Evolutionary conservation across 2,888 invertebrate genomes (phyloP).

Genomic region (Papilio elwesi): DNA sequence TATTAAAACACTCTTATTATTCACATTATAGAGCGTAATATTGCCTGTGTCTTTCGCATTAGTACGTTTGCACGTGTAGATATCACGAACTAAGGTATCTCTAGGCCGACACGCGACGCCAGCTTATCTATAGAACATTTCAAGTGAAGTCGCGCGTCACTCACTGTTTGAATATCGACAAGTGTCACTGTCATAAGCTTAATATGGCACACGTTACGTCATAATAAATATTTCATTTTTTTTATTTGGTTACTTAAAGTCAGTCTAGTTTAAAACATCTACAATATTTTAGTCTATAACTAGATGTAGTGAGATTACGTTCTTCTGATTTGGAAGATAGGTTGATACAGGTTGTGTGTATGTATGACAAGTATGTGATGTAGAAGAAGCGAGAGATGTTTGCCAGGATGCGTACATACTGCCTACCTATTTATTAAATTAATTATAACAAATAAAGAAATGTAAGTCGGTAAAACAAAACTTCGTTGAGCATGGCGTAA

Average conservation of each 20-base stretch:
- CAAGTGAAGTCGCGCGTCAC: constrained; percentile 77
- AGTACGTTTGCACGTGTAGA: constrained; percentile 42
- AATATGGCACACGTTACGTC: constrained; percentile 18
- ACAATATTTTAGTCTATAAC: neutral
- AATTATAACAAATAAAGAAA: neutral
- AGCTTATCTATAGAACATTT: constrained; percentile 72
- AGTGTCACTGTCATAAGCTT: constrained; percentile 61
- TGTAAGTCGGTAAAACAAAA: neutral
- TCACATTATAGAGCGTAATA: constrained; percentile 19
- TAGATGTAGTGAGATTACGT: neutral
- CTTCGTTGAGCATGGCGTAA: neutral
- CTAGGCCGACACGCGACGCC: constrained; percentile 69
- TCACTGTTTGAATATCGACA: constrained; percentile 70
- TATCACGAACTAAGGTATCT: constrained; percentile 49
- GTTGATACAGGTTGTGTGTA: no score
- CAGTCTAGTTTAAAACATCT: neutral
- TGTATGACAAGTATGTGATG: no score
- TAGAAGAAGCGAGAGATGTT: no score
- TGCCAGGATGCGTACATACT: no score
- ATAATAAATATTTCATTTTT: constrained; percentile 18
- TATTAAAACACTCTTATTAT: constrained; percentile 19
- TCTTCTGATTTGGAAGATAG: no score
- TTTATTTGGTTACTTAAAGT: neutral
- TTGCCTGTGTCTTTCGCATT: neutral
- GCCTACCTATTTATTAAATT: no score